Conservation (phyloP, 2,888 invertebrate species). For the Baronia brevicornis region DNA sequence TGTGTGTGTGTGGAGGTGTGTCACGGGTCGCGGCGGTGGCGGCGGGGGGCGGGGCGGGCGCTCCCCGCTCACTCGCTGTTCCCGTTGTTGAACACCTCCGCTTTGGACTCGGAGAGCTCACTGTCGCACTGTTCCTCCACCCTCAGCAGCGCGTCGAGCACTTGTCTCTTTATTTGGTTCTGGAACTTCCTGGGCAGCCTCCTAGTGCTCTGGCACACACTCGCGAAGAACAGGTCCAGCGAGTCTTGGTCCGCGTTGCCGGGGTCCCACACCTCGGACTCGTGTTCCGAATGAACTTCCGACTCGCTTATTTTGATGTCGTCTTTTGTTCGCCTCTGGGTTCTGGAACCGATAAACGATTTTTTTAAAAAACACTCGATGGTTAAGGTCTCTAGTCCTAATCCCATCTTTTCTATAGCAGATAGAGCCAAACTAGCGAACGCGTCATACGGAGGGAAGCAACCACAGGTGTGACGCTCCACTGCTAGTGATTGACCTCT, state of each 20-base stretch:
- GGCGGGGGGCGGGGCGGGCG: no score
- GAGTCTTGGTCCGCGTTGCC: slow-evolving; percentile 37
- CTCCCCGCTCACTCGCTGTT: no score
- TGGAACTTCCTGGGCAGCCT: slow-evolving; percentile 46
- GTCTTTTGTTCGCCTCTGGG: slow-evolving; percentile 30
- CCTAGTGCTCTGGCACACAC: slow-evolving; percentile 59
- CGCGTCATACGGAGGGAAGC: no score
- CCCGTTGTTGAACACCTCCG: slow-evolving; percentile 16
- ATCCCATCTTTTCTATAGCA: no score
- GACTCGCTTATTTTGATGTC: slow-evolving; percentile 44
- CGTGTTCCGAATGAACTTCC: slow-evolving; percentile 37
- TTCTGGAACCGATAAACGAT: slow-evolving; percentile 28
- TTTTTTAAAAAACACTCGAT: slow-evolving; percentile 4
- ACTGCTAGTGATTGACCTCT: no score
- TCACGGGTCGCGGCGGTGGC: no score
- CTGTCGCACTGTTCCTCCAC: slow-evolving; percentile 50
- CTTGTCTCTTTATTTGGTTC: slow-evolving; percentile 45
- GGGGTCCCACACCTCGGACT: slow-evolving; percentile 37
- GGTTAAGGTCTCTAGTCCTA: no score
- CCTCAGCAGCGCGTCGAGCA: slow-evolving; percentile 50
- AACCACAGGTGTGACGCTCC: no score
- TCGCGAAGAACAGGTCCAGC: slow-evolving; percentile 63
- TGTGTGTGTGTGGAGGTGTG: no score
- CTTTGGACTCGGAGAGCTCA: slow-evolving; percentile 26
- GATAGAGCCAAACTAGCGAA: no score